Percentiles rank a stretch among this genome's conserved stretches.
Conservation (phyloP, 2,113 vertebrate species). For the Varanus salvator region DNA sequence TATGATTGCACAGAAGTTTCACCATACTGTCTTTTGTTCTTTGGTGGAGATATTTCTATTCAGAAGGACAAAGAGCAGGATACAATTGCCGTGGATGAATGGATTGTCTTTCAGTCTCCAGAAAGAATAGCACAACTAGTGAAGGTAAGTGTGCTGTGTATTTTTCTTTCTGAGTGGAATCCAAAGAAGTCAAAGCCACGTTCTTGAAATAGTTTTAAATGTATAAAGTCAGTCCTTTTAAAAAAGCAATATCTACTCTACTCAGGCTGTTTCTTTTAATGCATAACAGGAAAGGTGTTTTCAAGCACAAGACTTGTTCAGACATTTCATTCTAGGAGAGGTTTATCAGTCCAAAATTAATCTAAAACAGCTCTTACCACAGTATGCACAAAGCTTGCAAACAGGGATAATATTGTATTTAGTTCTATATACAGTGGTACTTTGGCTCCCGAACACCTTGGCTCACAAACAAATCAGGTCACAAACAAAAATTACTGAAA, state of each 20-base stretch:
- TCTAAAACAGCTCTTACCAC: background rate
- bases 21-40: conserved; percentile 97
- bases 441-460: too few species aligned
- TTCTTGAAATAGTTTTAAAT: background rate
- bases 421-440: background rate
- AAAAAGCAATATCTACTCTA: background rate
- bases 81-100: conserved; percentile 94
- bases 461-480: too few species aligned
- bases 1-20: conserved; percentile 98
- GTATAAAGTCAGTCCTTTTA: background rate
- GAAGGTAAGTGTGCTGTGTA: conserved; percentile 80
- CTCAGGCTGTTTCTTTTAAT: background rate
- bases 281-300: background rate
- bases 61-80: conserved; percentile 94
- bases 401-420: background rate
- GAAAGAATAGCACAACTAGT: conserved; percentile 93
- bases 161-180: background rate
- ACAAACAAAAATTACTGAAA: too few species aligned
- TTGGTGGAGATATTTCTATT: conserved; percentile 96
- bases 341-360: background rate
- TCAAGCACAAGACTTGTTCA: background rate
- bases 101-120: conserved; percentile 97
- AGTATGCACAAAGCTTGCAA: background rate
- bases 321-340: background rate
- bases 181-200: background rate